These are phyloP conservation scores for Microtus pennsylvanicus DNA, from an alignment of 2,113 vertebrate species.

Conservation along the genomic window DNA sequence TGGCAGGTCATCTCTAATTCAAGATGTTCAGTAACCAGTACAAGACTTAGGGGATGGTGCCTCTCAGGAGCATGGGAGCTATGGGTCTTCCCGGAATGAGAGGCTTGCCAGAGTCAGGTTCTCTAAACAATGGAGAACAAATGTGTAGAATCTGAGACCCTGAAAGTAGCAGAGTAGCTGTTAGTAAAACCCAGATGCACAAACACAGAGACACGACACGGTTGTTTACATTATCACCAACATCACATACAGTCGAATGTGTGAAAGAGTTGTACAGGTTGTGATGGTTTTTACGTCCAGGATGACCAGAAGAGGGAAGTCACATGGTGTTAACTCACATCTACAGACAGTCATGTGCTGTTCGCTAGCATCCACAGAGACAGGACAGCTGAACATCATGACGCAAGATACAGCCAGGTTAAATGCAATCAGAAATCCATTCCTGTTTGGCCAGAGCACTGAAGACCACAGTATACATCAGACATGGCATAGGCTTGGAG, in stretches of 20 bases:
- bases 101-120: not conserved
- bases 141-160: not conserved
- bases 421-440: not conserved
- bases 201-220: not conserved
- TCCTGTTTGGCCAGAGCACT: too few species aligned
- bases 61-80: too few species aligned
- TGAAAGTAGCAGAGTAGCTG: not conserved
- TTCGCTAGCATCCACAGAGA: fast-evolving
- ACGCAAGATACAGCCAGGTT: fast-evolving
- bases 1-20: fast-evolving
- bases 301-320: fast-evolving
- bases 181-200: not conserved
- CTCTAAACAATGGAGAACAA: not conserved
- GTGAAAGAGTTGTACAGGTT: not conserved
- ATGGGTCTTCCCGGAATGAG: fast-evolving
- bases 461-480: fast-evolving
- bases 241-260: too few species aligned
- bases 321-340: not conserved
- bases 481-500: fast-evolving
- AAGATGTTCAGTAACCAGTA: not conserved
- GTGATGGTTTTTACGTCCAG: not conserved
- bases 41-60: too few species aligned
- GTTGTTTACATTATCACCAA: too few species aligned
- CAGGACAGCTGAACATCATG: fast-evolving
- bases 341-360: not conserved